phyloP scores from a whole-genome alignment of 2,113 vertebrate genomes.

The Istiophorus platypterus region DNA sequence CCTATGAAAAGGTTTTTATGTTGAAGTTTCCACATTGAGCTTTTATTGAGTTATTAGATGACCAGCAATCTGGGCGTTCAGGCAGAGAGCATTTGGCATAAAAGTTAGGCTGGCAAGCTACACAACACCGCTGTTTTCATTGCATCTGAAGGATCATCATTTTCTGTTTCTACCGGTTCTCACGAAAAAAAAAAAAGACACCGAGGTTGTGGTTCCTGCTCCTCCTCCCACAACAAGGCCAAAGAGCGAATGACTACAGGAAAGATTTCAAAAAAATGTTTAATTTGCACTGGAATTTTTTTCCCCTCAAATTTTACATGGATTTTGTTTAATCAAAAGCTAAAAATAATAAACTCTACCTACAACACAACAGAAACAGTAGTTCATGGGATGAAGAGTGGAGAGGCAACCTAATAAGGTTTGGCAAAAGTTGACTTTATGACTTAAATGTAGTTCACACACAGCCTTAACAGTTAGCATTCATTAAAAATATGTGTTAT shows the following conservation, averaged over 20 bases:
- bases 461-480: neutral
- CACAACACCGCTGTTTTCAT: neutral
- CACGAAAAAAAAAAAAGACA: neutral
- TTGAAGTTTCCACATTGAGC: neutral
- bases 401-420: too few relatives aligned
- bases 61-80: neutral
- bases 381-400: too few relatives aligned
- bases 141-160: neutral
- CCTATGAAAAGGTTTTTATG: neutral
- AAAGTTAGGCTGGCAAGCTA: neutral
- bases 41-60: neutral
- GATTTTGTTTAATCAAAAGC: neutral
- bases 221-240: too few relatives aligned
- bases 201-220: neutral
- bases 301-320: too few relatives aligned
- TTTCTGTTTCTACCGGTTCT: neutral
- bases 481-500: neutral
- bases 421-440: too few relatives aligned
- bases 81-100: neutral
- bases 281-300: neutral
- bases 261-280: neutral
- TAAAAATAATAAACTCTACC: neutral
- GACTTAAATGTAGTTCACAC: neutral
- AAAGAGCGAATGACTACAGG: neutral
- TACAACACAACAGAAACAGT: neutral